phyloP scores from a whole-genome alignment of 2,888 invertebrate genomes.

The Netelia inedita region DNA sequence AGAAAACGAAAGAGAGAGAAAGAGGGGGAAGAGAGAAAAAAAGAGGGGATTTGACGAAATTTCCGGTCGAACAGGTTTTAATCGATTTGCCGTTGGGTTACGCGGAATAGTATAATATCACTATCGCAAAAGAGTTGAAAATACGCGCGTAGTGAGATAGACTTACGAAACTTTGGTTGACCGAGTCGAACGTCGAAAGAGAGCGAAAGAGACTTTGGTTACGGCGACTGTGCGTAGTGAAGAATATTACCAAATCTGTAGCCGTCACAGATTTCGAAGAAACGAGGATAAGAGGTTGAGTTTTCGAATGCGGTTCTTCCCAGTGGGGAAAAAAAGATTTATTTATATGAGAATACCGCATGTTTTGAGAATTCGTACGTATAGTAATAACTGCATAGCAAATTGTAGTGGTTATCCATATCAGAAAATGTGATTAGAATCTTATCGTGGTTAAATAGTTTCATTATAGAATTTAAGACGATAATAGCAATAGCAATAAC shows the following conservation, averaged over 20 bases:
- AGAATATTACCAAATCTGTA: constrained; percentile 59
- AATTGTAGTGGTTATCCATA: not conserved
- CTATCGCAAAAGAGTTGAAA: constrained; percentile 44
- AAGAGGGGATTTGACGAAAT: constrained; percentile 63
- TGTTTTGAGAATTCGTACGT: not conserved
- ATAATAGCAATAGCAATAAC: too few relatives aligned
- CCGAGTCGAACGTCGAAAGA: constrained; percentile 40
- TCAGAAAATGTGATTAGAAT: not conserved
- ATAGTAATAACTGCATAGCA: not conserved
- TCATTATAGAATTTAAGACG: too few relatives aligned
- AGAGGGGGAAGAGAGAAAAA: not conserved
- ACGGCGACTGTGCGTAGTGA: constrained; percentile 35
- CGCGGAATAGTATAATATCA: constrained; percentile 51
- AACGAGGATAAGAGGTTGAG: constrained; percentile 10
- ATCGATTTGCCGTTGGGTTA: constrained; percentile 56
- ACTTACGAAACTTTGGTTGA: constrained; percentile 61
- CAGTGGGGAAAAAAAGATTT: not conserved
- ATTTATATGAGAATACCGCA: not conserved
- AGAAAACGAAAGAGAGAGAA: not conserved
- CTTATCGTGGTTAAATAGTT: too few relatives aligned
- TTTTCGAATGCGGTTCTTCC: constrained; percentile 9
- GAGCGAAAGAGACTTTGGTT: constrained; percentile 41
- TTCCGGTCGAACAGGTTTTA: constrained; percentile 66
- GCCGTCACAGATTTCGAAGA: constrained; percentile 31
- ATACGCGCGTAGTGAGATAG: constrained; percentile 50